Conservation (phyloP, 1,140 invertebrate genomes). For the Pogonomyrmex californicus region DNA sequence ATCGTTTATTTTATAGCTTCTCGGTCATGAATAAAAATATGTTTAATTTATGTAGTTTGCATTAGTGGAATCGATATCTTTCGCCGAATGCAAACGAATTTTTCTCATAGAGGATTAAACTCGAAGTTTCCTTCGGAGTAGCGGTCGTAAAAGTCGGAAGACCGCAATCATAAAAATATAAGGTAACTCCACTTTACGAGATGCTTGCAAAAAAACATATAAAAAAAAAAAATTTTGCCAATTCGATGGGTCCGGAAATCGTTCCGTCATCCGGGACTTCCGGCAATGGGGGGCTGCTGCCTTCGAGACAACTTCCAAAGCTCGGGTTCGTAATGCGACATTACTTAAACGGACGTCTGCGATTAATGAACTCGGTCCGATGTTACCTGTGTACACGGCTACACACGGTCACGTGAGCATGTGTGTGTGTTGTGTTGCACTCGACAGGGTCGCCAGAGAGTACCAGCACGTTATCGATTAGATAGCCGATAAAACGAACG, state of each 20-base stretch:
- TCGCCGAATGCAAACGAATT: slow-evolving; percentile 22
- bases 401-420: neutral
- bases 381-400: slow-evolving; percentile 24
- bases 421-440: slow-evolving; percentile 3
- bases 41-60: neutral
- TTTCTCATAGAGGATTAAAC: neutral
- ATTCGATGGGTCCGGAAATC: neutral
- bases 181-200: neutral
- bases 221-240: neutral
- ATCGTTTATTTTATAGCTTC: neutral
- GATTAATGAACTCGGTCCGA: slow-evolving; percentile 58
- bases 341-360: slow-evolving; percentile 28
- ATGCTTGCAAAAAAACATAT: neutral
- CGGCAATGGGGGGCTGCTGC: neutral
- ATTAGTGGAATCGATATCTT: neutral
- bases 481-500: slow-evolving; percentile 62
- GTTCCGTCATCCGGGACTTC: slow-evolving; percentile 12
- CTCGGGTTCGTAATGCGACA: neutral
- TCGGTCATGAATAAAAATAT: neutral
- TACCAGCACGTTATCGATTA: slow-evolving; percentile 59
- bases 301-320: slow-evolving; percentile 13
- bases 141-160: slow-evolving; percentile 24
- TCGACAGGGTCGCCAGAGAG: slow-evolving; percentile 55
- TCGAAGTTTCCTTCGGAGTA: neutral
- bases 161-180: slow-evolving; percentile 53